Base-by-base conservation (phyloP, 2,113 vertebrate genomes). In the Bufo bufo region DNA sequence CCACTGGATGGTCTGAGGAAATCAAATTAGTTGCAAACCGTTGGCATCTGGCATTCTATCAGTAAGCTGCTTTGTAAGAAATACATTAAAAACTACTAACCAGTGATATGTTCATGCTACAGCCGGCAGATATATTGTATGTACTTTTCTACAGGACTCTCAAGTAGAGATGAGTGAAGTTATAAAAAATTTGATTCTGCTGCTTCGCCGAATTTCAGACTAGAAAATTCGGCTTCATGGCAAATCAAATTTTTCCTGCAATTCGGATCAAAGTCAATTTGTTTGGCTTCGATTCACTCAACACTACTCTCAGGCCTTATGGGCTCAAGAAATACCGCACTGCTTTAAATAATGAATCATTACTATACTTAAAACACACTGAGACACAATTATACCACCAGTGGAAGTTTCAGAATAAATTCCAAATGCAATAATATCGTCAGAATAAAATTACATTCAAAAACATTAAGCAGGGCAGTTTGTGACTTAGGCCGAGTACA, bases 71-170 rank as follows among this genome's bases (percentile, higher is more conserved):
- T 84, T 84, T 84, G 49, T 33, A 17, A 71, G 54, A 54, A 65
- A 63, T 69, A 33, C 63, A 69, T 84, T 69, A 81, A 81, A 81
- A 33, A 9, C 78, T 33, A 81, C 56, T 81, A 61, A 45, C 23
- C n/a, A 81, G 54, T 45, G 56, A 43, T 45, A 33, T 56, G 78
- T 59, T 13, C 14, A 9, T 19, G 78, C 33, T 43, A 59, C 16
- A 19, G 78, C 56, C 54, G 1, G 23, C 14, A 61, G 56, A 81
- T 81, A 23, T 13, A 81, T 81, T 33, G 8, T 8, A 81, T 61
- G 54, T 17, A 19, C 19, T 81, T 45, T 19, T 43, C 17, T 43
- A 45, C 14, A 11, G 56, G n/a, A 33, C 78, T 80, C 17, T 33
- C 33, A 33, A 33, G 33, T 33, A 33, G 33, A 33, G 33, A 33